These are phyloP conservation scores for Pararge aegeria DNA, from an alignment of 1,140 invertebrate genomes.

Conservation along the genomic window DNA sequence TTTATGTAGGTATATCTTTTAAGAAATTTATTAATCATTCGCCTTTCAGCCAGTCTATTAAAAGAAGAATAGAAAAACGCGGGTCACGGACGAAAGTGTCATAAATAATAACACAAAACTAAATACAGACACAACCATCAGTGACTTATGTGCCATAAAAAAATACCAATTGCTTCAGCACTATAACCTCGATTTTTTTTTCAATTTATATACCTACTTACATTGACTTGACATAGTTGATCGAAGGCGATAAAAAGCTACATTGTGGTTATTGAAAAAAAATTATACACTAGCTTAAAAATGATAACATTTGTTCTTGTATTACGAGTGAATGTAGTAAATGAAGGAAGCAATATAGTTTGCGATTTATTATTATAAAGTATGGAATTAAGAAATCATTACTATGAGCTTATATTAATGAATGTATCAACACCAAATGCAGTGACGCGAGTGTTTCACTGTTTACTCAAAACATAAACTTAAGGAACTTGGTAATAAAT, in stretches of 20 bases:
- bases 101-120: not conserved
- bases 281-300: too few species aligned
- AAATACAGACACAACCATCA: conserved; percentile 4
- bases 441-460: too few species aligned
- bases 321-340: too few species aligned
- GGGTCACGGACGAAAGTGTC: not conserved
- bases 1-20: too few species aligned
- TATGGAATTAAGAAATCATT: too few species aligned
- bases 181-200: conserved; percentile 8
- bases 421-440: too few species aligned
- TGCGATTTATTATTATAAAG: too few species aligned
- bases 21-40: not conserved
- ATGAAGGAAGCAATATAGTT: too few species aligned
- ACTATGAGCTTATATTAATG: too few species aligned
- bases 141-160: conserved; percentile 1
- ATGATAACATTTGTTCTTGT: too few species aligned
- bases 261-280: not conserved
- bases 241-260: not conserved
- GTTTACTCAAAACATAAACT: too few species aligned
- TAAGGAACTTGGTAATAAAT: too few species aligned
- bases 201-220: not conserved
- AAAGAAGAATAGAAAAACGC: not conserved
- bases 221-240: conserved; percentile 9
- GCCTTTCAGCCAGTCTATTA: not conserved
- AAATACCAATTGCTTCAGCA: conserved; percentile 4